A percentile compares a stretch with the other conserved stretches of the same genome.
Conservation (phyloP, 2,113 vertebrate genomes). For the Eubucco bourcierii region DNA sequence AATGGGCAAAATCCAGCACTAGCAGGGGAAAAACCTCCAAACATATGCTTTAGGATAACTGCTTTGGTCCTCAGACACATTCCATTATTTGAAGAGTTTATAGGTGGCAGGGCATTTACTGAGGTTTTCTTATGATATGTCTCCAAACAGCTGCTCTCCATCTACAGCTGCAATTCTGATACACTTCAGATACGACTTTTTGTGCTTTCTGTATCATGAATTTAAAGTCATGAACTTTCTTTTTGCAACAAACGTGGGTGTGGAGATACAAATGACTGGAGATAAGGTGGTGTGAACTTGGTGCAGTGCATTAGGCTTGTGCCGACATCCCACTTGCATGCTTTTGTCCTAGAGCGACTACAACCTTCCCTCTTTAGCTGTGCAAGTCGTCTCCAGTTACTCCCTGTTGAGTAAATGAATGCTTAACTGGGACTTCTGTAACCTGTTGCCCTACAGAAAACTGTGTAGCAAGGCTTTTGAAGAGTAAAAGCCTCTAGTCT, state of each 20-base stretch:
- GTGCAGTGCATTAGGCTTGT: background rate
- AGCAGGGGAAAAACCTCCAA: too few species aligned
- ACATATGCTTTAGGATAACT: background rate
- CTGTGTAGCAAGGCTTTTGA: background rate
- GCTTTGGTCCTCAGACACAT: background rate
- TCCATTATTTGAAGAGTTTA: background rate
- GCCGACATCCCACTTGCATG: background rate
- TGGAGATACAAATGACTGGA: background rate
- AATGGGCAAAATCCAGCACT: background rate
- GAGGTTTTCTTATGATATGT: background rate
- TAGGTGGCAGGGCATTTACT: background rate
- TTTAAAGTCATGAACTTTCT: background rate
- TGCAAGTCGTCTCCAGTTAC: background rate
- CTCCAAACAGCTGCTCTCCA: background rate
- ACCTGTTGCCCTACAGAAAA: background rate
- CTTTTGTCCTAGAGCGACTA: constrained; percentile 2
- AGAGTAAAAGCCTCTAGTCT: constrained; percentile 20
- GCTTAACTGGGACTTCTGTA: background rate
- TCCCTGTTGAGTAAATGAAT: background rate
- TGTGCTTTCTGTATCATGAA: background rate
- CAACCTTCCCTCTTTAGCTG: background rate
- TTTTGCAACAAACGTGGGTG: background rate
- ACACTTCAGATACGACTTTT: background rate
- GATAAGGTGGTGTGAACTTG: background rate
- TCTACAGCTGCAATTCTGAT: background rate